Percentiles rank a stretch among this genome's conserved stretches.
Evolutionary conservation across 2,113 vertebrate species (phyloP).

Genomic region (Odocoileus virginianus): DNA sequence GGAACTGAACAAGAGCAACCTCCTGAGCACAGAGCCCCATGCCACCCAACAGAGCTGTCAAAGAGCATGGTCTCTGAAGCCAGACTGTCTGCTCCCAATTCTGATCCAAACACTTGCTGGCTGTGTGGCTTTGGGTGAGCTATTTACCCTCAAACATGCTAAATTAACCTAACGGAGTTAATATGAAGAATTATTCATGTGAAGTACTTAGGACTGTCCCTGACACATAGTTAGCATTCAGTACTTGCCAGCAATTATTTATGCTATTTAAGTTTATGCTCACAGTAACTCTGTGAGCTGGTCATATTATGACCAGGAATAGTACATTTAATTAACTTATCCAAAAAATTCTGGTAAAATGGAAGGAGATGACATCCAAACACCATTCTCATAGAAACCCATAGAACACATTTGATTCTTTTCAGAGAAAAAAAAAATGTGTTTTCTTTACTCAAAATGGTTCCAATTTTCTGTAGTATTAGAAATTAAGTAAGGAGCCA

Average conservation of each 20-base stretch:
- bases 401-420: neutral
- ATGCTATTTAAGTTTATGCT: neutral
- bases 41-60: neutral
- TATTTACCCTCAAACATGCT: neutral
- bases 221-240: neutral
- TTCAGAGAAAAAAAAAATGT: neutral
- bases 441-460: neutral
- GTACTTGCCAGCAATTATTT: neutral
- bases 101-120: neutral
- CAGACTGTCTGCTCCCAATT: neutral
- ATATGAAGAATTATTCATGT: neutral
- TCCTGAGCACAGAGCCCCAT: neutral
- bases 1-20: neutral
- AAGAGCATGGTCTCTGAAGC: neutral
- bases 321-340: neutral
- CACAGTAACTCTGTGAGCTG: neutral
- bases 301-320: neutral
- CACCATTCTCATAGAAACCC: neutral
- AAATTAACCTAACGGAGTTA: neutral
- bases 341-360: neutral
- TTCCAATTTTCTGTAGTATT: neutral
- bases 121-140: neutral
- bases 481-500: neutral
- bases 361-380: neutral
- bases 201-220: neutral